Base-by-base conservation (phyloP, 2,888 invertebrate genomes). In the Tinea trinotella region DNA sequence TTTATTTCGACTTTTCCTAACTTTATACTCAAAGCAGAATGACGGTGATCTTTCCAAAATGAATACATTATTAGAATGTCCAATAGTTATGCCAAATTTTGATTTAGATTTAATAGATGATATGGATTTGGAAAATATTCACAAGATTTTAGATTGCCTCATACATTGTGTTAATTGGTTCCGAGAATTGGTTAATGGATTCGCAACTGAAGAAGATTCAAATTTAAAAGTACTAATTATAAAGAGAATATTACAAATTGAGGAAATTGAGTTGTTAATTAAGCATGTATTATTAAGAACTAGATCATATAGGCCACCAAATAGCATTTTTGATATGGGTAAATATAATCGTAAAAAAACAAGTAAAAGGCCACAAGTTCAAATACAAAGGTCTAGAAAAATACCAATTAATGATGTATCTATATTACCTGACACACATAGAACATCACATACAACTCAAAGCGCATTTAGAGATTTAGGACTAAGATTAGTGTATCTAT, bases 11-110 rank as follows among this genome's bases (percentile, higher is more conserved):
- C 84, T 94, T 46, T 87, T 95, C 22, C 88, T 92, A 59, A 87
- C 89, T 13, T 77, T 94, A 58, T 91, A 93, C 65, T 87, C 83
- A 56, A 87, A 87, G 57, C 88, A 90, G 58, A 84, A 90, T 67
- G 77, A 89, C 54, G 91, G 90, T 13, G 88, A 91, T 66, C 82
- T 97, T 57, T 89, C 90, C 53, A 88, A 88, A 52, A 93, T 97
- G 58, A 93, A 96, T 78, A 94, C 93, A 9, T 80, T 97, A 54
- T 81, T 97, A 36, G 96, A 95, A n/a, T 93, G 93, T 72, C 89
- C 92, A 4, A 76, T 97, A 56, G 81, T 93, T 40, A 82, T 96
- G 77, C 94, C 95, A 0, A 75, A 86, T 55, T 68, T 86, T 55
- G 88, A 91, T 58, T 66, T 87, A 35, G 82, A 88, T 46, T 68